These are phyloP conservation scores for Laothoe populi DNA, from an alignment of 2,888 invertebrate species.

Conservation along the genomic window DNA sequence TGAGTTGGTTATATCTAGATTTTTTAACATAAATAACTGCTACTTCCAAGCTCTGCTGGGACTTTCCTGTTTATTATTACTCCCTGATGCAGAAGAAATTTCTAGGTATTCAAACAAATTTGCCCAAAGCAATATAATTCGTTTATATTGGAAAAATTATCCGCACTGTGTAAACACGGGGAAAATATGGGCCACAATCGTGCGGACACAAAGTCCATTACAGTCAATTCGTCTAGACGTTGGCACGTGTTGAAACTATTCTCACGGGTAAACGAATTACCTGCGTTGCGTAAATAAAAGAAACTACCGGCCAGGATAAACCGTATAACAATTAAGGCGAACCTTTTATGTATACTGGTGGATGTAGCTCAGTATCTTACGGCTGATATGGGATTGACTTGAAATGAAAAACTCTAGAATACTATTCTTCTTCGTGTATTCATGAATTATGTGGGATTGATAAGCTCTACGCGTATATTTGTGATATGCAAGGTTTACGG, in stretches of 20 bases:
- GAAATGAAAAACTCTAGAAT: too few species aligned
- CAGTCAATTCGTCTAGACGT: constrained; percentile 75
- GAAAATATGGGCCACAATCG: constrained; percentile 52
- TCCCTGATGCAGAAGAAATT: neutral
- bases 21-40: too few species aligned
- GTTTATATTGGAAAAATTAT: constrained; percentile 46
- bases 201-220: constrained; percentile 76
- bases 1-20: too few species aligned
- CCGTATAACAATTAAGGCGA: constrained; percentile 69
- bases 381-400: neutral
- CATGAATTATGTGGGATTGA: too few species aligned
- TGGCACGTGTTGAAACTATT: constrained; percentile 79
- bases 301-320: constrained; percentile 60
- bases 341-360: constrained; percentile 16
- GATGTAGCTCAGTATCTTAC: neutral
- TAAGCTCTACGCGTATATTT: too few species aligned
- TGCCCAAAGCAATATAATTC: too few species aligned
- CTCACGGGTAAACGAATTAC: constrained; percentile 81
- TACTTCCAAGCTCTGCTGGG: too few species aligned
- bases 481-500: too few species aligned
- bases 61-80: too few species aligned
- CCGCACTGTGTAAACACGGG: constrained; percentile 53
- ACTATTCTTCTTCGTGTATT: too few species aligned
- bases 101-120: too few species aligned
- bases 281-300: constrained; percentile 72